Conservation (phyloP, 2,888 invertebrate species). For the Andrena trimmerana region DNA sequence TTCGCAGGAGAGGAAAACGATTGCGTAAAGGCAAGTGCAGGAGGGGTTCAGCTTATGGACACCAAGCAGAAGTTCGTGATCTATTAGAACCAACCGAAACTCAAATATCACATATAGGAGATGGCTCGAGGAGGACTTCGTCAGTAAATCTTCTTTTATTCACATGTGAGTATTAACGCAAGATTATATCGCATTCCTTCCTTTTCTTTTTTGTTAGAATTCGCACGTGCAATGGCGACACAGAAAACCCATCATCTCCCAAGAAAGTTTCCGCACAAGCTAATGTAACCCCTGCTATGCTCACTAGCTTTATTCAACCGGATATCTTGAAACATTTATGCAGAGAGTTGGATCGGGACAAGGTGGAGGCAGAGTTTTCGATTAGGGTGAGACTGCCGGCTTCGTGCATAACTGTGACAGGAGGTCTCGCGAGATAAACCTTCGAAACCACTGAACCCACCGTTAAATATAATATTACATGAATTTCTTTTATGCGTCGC, state of each 20-base stretch:
- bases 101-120: conserved; percentile 87
- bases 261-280: conserved; percentile 37
- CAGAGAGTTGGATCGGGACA: conserved; percentile 89
- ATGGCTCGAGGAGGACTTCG: conserved; percentile 79
- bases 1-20: conserved; percentile 78
- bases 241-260: conserved; percentile 36
- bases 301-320: conserved; percentile 86
- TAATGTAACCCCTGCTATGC: conserved; percentile 26
- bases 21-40: conserved; percentile 80
- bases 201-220: conserved; percentile 26
- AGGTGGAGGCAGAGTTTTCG: conserved; percentile 90
- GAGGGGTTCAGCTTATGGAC: conserved; percentile 81
- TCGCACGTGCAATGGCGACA: conserved; percentile 34
- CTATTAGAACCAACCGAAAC: conserved; percentile 88
- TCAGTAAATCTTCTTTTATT: conserved; percentile 59
- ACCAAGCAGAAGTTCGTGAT: conserved; percentile 84
- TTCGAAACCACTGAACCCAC: not conserved
- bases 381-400: conserved; percentile 86
- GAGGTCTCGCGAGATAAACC: not conserved
- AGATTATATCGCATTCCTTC: not conserved
- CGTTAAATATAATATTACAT: not conserved
- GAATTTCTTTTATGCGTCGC: conserved; percentile 41
- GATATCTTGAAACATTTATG: conserved; percentile 89
- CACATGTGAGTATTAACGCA: not conserved
- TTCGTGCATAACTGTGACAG: not conserved